A percentile compares a stretch with the other conserved stretches of the same genome.
phyloP scores from a whole-genome alignment of 1,140 invertebrate species.

The Drosophila micromelanica region DNA sequence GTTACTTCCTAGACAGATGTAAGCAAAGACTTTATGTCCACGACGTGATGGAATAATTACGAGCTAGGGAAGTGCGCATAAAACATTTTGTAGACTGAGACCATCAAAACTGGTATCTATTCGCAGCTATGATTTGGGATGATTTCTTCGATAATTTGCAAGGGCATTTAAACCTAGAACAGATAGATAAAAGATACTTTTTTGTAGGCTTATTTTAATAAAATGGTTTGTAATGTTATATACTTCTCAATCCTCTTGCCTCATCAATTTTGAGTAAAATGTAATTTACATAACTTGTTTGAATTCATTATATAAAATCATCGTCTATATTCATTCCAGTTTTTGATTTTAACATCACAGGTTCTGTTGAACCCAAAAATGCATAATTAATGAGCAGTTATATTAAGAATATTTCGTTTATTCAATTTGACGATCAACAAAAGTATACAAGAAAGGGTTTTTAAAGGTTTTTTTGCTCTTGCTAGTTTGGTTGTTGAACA shows the following conservation, averaged over 20 bases:
- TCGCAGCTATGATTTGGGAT: not conserved
- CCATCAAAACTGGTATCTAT: not conserved
- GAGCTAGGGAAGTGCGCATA: constrained; percentile 25
- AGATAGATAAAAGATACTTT: not conserved
- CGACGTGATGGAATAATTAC: constrained; percentile 55
- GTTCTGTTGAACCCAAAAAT: constrained; percentile 42
- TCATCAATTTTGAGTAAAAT: constrained; percentile 13
- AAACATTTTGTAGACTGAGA: constrained; percentile 22
- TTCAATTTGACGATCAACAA: not conserved
- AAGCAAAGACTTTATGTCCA: constrained; percentile 35
- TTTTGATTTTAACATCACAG: constrained; percentile 53
- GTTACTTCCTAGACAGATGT: constrained; percentile 65
- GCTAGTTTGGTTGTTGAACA: not conserved
- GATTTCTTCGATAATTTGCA: not conserved
- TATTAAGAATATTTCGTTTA: constrained; percentile 16
- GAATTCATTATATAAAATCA: constrained; percentile 15
- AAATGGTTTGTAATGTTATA: no score
- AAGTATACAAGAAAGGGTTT: constrained; percentile 6
- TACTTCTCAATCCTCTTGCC: not conserved
- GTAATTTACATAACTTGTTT: constrained; percentile 39
- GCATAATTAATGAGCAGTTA: constrained; percentile 10
- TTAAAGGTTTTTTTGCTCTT: constrained; percentile 21
- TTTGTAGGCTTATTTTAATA: not conserved
- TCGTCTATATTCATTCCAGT: constrained; percentile 1
- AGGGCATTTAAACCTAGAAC: not conserved